phyloP scores from a whole-genome alignment of 2,797 vertebrate species.

The Rhinichthys osculus region DNA sequence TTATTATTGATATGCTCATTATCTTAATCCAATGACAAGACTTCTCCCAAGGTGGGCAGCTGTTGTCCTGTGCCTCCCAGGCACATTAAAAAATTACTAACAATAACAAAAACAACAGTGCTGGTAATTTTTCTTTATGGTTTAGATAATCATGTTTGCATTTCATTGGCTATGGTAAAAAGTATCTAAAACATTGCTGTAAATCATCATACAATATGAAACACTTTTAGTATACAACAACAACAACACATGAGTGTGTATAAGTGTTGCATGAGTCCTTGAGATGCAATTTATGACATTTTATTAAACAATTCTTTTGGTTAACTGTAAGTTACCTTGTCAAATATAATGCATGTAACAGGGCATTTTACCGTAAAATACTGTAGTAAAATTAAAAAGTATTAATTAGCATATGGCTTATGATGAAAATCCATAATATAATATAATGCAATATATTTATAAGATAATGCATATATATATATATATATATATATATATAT shows the following conservation, averaged over 20 bases:
- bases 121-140: neutral
- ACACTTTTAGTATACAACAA: neutral
- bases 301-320: too few relatives aligned
- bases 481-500: too few relatives aligned
- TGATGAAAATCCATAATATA: too few relatives aligned
- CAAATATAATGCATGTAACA: neutral
- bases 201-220: neutral
- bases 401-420: too few relatives aligned
- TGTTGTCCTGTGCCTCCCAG: slow-evolving; percentile 24
- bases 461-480: too few relatives aligned
- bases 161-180: neutral
- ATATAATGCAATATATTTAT: too few relatives aligned
- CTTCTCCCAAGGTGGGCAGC: slow-evolving; percentile 35
- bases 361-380: neutral
- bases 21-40: slow-evolving; percentile 37
- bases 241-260: neutral
- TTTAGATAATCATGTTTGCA: neutral
- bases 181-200: neutral
- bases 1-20: slow-evolving; percentile 38
- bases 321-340: neutral
- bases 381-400: too few relatives aligned
- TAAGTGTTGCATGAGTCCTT: too few relatives aligned
- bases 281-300: too few relatives aligned
- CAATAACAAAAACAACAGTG: slow-evolving; percentile 30
- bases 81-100: slow-evolving; percentile 37